Base-by-base conservation (phyloP, 2,888 invertebrate species). In the Crepidodera aurea region DNA sequence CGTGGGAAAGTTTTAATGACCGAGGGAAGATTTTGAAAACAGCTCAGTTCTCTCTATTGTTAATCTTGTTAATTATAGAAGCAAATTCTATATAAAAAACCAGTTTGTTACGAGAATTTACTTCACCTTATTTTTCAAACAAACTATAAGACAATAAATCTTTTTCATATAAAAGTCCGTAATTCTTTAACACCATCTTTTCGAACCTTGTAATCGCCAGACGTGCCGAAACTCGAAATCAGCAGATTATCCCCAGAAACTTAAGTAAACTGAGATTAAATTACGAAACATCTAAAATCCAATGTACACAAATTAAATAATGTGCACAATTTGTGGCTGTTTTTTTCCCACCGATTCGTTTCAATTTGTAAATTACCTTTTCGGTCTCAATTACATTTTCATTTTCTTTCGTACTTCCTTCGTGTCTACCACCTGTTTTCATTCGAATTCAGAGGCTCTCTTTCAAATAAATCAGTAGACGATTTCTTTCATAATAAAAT, bases 241-340 rank as follows among this genome's bases (percentile, higher is more conserved):
- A 42, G 37, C 42, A 42, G 62, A 62, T 62, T 62, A 62, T 48
- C 60, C 13, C 42, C 50, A 37, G 34, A 54, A 54, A 57, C 63
- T 67, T 54, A 48, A 61, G 67, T 61, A 69, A 69, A 67, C 67
- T 60, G 25, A 57, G 67, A 73, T 71, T 71, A 67, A 71, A 69
- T 72, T 68, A 70, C 71, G 16, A 42, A 42, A 66, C 64, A 57
- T 42, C 48, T 65, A 67, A 69, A 39, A 71, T 72, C 72, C 72
- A 74, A 65, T 69, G 57, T 46, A 62, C 60, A 60, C 74, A 75
- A 76, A 77, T 77, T 76, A 75, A 72, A 74, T 70, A 74, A 74
- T 73, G 72, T 70, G 63, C 13, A 40, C 27, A 13, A 40, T 10
- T 16, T 15, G 25, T 42, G n/a, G 66, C 63, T 60, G 66, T 68